These are phyloP conservation scores for Cacoxenus indagator DNA, from an alignment of 2,888 invertebrate species.

Conservation along the genomic window DNA sequence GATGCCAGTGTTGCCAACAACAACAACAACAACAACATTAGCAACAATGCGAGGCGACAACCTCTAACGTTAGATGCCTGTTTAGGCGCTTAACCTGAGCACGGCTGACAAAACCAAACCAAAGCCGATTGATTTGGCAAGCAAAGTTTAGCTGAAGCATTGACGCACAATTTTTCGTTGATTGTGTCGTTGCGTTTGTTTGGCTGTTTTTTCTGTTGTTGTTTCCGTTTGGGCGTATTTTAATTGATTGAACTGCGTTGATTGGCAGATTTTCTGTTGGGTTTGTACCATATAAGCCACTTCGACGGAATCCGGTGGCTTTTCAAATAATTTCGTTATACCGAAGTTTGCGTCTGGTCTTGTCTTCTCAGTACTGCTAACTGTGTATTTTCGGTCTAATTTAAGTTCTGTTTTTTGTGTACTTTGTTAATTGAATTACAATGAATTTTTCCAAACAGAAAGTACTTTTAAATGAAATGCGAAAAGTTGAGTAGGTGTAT, in stretches of 20 bases:
- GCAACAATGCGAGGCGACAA: no score
- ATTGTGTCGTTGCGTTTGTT: neutral
- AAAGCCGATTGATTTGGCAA: slow-evolving; percentile 62
- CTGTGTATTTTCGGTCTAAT: neutral
- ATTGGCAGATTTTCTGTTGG: neutral
- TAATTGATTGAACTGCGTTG: slow-evolving; percentile 8
- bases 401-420: no score
- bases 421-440: neutral
- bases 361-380: neutral
- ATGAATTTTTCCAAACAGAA: neutral
- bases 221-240: neutral
- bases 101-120: slow-evolving; percentile 35
- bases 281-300: neutral
- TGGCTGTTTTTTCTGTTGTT: neutral
- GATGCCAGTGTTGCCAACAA: neutral
- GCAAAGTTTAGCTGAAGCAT: slow-evolving; percentile 45
- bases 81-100: slow-evolving; percentile 4
- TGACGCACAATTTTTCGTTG: neutral
- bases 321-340: neutral
- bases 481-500: slow-evolving; percentile 7
- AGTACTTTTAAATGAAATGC: neutral
- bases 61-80: neutral
- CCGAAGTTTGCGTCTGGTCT: neutral
- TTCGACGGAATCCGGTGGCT: neutral
- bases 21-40: neutral